A percentile compares a stretch with the other conserved stretches of the same genome.
Conservation (phyloP, 2,888 invertebrate genomes). For the Eumerus sabulonum region DNA sequence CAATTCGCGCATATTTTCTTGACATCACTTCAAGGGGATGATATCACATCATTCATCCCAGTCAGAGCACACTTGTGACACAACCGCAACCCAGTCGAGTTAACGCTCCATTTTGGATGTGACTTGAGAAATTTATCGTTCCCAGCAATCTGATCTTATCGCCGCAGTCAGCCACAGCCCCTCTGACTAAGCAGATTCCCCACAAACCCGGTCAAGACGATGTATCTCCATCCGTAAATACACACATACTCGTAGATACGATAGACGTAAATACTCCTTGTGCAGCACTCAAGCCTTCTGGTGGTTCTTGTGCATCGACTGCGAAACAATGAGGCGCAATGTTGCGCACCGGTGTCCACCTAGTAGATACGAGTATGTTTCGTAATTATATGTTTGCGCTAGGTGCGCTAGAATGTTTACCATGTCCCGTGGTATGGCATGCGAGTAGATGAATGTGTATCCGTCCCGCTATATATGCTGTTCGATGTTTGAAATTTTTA, state of each 20-base stretch:
- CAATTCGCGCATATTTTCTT: conserved; percentile 17
- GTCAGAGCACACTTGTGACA: conserved; percentile 61
- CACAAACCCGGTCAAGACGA: conserved; percentile 45
- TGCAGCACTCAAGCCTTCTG: conserved; percentile 19
- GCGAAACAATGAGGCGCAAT: conserved; percentile 45
- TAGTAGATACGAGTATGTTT: conserved; percentile 47
- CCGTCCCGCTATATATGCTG: conserved; percentile 30
- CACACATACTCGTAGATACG: conserved; percentile 14
- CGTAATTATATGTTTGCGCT: conserved; percentile 68
- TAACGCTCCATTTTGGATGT: conserved; percentile 61
- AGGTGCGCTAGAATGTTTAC: conserved; percentile 58
- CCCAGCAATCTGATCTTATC: conserved; percentile 63
- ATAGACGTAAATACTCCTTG: conserved; percentile 37
- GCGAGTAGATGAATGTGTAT: conserved; percentile 30
- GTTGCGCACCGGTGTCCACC: conserved; percentile 60
- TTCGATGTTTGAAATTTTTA: conserved; percentile 50
- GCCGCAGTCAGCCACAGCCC: conserved; percentile 43
- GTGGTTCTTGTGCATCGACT: conserved; percentile 28
- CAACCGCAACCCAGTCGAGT: conserved; percentile 52
- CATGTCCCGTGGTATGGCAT: conserved; percentile 24
- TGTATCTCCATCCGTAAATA: conserved; percentile 42
- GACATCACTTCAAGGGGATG: conserved; percentile 55
- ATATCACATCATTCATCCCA: conserved; percentile 65
- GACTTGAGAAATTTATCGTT: conserved; percentile 65
- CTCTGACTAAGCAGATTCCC: conserved; percentile 34